phyloP scores from a whole-genome alignment of 2,888 invertebrate species.

The Andrena bucephala region DNA sequence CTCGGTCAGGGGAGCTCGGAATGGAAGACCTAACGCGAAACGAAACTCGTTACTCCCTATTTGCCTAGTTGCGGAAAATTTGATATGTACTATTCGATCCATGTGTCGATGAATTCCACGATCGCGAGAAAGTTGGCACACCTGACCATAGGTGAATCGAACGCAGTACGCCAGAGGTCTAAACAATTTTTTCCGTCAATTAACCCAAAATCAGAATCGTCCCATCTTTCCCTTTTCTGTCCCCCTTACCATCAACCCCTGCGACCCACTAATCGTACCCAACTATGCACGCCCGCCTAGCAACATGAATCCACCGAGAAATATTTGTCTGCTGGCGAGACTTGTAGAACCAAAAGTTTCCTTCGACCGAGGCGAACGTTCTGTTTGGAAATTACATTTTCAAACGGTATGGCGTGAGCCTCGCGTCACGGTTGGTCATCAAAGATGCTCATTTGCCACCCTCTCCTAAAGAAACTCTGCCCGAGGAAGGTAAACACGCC shows the following conservation, averaged over 20 bases:
- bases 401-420: no score
- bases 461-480: neutral
- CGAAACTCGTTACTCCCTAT: conserved; percentile 1
- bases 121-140: neutral
- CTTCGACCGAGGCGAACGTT: no score
- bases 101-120: no score
- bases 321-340: neutral
- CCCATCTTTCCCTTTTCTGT: no score
- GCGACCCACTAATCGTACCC: neutral
- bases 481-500: neutral
- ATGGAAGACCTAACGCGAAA: neutral
- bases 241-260: neutral
- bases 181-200: no score
- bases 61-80: neutral
- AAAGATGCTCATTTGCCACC: no score
- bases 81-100: no score
- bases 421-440: no score
- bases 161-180: no score
- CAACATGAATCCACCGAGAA: conserved; percentile 12
- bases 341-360: neutral
- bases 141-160: neutral
- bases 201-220: no score
- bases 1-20: conserved; percentile 2
- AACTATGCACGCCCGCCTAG: neutral
- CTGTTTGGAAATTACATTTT: no score